phyloP scores from a whole-genome alignment of 2,113 vertebrate species.

The Bambusicola thoracicus region DNA sequence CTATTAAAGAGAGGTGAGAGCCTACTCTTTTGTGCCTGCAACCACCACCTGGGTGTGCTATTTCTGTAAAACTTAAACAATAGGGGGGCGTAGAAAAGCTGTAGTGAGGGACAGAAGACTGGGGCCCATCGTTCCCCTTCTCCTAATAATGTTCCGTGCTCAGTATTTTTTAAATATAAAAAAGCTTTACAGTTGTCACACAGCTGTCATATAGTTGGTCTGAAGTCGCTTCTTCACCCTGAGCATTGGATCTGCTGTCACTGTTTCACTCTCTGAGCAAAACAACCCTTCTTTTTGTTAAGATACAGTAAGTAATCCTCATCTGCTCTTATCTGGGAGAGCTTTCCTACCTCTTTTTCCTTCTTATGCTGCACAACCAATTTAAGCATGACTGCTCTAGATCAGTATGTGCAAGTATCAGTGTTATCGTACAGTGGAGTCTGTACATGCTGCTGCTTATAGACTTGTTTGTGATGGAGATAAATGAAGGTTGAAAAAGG shows the following conservation, averaged over 20 bases:
- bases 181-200: background rate
- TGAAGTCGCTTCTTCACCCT: background rate
- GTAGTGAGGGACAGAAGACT: background rate
- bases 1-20: background rate
- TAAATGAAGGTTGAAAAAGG: constrained; percentile 5
- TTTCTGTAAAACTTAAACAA: background rate
- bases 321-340: background rate
- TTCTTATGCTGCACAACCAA: background rate
- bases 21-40: background rate
- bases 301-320: background rate
- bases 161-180: background rate
- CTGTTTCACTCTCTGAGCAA: background rate
- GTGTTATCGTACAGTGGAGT: background rate
- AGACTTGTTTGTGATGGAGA: constrained; percentile 3
- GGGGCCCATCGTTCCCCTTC: background rate
- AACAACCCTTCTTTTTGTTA: background rate
- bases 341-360: background rate
- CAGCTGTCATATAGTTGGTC: background rate
- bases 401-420: background rate
- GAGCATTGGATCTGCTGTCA: background rate
- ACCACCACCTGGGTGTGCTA: background rate
- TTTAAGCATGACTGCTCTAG: background rate
- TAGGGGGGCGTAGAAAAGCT: background rate
- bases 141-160: background rate
- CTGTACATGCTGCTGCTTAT: constrained; percentile 14